These are phyloP conservation scores for Latrodectus elegans DNA, from an alignment of 2,888 invertebrate species.

Conservation along the genomic window DNA sequence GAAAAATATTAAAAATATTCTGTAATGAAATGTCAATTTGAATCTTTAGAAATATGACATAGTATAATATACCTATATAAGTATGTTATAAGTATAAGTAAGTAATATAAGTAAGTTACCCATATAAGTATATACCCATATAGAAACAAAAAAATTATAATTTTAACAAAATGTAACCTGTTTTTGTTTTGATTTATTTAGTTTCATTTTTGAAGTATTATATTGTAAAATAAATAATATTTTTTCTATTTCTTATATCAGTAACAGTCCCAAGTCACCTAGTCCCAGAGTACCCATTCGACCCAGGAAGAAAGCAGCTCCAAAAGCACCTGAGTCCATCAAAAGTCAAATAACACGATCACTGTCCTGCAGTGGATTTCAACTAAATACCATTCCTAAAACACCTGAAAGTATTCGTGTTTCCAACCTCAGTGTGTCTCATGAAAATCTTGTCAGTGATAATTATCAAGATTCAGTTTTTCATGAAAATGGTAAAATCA, in stretches of 20 bases:
- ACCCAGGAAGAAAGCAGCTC: slow-evolving; percentile 83
- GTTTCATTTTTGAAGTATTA: not conserved
- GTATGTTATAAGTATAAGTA: too few relatives aligned
- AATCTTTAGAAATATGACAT: too few relatives aligned
- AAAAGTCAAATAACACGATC: slow-evolving; percentile 39
- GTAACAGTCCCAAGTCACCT: slow-evolving; percentile 75
- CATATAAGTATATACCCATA: too few relatives aligned
- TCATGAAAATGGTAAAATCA: not conserved
- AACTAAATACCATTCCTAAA: slow-evolving; percentile 14
- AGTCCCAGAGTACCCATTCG: slow-evolving; percentile 79
- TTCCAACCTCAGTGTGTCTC: slow-evolving; percentile 29
- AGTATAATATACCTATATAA: too few relatives aligned
- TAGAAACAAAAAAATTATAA: too few relatives aligned
- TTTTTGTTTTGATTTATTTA: too few relatives aligned
- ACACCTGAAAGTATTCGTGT: not conserved
- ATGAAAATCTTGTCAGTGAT: slow-evolving; percentile 47
- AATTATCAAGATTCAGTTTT: slow-evolving; percentile 14
- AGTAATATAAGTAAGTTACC: too few relatives aligned
- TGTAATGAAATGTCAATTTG: too few relatives aligned
- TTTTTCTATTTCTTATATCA: not conserved
- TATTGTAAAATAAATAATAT: not conserved
- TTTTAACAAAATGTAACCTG: too few relatives aligned
- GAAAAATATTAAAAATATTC: too few relatives aligned
- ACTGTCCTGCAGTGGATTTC: slow-evolving; percentile 50
- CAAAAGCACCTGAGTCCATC: slow-evolving; percentile 71